Evolutionary conservation across 2,113 vertebrate species (phyloP).

Genomic region (Mungos mungo): DNA sequence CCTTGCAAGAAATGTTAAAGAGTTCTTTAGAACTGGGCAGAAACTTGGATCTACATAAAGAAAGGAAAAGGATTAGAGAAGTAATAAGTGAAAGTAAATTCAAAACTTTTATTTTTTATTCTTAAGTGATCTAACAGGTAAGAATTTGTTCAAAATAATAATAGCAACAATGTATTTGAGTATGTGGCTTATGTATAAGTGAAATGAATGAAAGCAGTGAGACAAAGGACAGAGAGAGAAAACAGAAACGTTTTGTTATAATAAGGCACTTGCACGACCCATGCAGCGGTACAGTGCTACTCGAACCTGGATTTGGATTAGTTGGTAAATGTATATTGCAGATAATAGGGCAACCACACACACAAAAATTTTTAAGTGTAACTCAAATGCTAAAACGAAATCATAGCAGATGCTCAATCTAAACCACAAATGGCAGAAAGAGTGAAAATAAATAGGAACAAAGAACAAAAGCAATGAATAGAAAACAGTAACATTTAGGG

Average conservation of each 20-base stretch:
- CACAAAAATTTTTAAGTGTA: neutral
- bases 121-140: neutral
- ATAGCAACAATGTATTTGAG: neutral
- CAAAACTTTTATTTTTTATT: neutral
- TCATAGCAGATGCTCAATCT: neutral
- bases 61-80: neutral
- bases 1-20: neutral
- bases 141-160: neutral
- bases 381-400: neutral
- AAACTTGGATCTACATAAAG: neutral
- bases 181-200: neutral
- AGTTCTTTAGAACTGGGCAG: neutral
- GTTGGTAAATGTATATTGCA: neutral
- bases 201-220: neutral
- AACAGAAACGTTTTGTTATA: neutral
- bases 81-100: neutral
- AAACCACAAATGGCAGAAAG: no score
- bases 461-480: no score
- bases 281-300: neutral
- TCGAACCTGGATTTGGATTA: neutral
- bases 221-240: neutral
- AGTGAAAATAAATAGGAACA: no score
- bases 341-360: neutral
- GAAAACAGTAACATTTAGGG: no score
- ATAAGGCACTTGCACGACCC: neutral